Evolutionary conservation across 2,888 invertebrate genomes (phyloP).

Genomic region (Drosophila eohydei): DNA sequence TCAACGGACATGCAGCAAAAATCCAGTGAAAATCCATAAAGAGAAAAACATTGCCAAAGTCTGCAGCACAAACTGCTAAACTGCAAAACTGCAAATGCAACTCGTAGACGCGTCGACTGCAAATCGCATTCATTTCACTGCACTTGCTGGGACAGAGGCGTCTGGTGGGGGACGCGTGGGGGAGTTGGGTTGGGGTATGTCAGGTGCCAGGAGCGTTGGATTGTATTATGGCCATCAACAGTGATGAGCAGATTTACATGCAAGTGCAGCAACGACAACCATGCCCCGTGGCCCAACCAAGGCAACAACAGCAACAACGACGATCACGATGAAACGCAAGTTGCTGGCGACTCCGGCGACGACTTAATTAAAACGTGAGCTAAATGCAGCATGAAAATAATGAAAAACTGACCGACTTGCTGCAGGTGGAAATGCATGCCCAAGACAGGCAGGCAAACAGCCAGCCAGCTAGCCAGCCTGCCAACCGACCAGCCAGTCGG

Average conservation of each 20-base stretch:
- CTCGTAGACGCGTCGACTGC: constrained; percentile 75
- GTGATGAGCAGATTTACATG: constrained; percentile 84
- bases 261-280: constrained; percentile 67
- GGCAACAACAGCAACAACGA: constrained; percentile 29
- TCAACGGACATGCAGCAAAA: constrained; percentile 56
- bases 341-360: constrained; percentile 50
- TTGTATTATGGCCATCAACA: constrained; percentile 81
- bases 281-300: constrained; percentile 13
- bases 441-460: constrained; percentile 22
- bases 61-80: constrained; percentile 15
- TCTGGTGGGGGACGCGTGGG: background rate
- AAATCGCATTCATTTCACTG: constrained; percentile 81
- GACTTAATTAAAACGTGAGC: constrained; percentile 82
- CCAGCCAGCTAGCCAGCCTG: background rate
- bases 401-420: constrained; percentile 77
- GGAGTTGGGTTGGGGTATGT: background rate
- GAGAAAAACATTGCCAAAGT: constrained; percentile 58
- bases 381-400: constrained; percentile 80
- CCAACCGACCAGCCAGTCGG: constrained; percentile 9
- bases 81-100: constrained; percentile 51
- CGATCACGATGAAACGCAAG: constrained; percentile 33
- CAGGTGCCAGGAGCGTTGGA: constrained; percentile 51
- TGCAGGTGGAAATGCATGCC: constrained; percentile 54
- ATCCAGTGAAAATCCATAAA: constrained; percentile 72
- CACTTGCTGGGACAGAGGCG: constrained; percentile 1